Conservation (phyloP, 2,888 invertebrate species). For the Lasioglossum oenotherae region DNA sequence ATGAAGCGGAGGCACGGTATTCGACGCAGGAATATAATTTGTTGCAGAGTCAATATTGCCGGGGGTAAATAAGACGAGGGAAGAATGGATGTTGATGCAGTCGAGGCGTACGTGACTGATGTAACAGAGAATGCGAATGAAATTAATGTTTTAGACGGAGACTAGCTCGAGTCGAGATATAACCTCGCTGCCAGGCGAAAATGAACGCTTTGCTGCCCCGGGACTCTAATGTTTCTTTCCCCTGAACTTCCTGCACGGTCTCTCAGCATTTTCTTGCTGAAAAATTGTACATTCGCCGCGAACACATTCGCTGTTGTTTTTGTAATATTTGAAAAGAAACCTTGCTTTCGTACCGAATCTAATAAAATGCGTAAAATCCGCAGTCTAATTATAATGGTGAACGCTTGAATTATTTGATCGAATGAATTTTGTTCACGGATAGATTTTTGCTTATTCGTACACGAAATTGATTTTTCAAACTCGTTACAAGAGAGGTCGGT, state of each 20-base stretch:
- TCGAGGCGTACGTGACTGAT: background rate
- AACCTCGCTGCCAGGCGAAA: background rate
- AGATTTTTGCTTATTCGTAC: too few relatives aligned
- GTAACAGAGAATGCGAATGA: background rate
- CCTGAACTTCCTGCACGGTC: background rate
- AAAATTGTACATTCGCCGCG: background rate
- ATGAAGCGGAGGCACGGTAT: background rate
- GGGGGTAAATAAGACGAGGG: conserved; percentile 27
- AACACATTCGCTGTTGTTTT: background rate
- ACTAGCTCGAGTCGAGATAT: background rate
- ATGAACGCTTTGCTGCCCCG: background rate
- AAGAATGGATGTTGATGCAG: conserved; percentile 29
- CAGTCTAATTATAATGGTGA: too few relatives aligned
- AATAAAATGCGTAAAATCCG: too few relatives aligned
- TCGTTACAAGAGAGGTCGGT: background rate
- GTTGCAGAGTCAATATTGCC: conserved; percentile 27
- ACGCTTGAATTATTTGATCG: background rate
- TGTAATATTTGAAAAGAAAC: background rate
- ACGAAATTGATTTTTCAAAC: background rate
- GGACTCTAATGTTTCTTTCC: background rate
- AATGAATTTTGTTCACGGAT: background rate
- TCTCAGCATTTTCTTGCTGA: background rate
- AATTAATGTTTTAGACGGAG: conserved; percentile 13
- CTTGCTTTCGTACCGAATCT: too few relatives aligned
- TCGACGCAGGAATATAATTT: conserved; percentile 29